Evolutionary conservation across 2,113 vertebrate species (phyloP).

Genomic region (Ameiurus melas): DNA sequence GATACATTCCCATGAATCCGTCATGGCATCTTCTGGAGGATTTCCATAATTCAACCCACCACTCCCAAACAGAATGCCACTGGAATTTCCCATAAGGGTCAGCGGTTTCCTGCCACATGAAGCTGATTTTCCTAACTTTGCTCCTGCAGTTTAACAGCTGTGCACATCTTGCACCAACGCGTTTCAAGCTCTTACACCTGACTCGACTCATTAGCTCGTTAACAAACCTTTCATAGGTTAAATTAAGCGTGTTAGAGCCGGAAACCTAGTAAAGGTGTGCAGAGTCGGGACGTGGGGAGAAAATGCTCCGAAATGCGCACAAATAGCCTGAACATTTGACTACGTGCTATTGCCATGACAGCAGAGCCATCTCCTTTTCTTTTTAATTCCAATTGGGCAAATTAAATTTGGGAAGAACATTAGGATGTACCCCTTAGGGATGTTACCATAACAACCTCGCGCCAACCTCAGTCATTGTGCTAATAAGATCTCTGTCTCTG

Average conservation of each 20-base stretch:
- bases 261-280: neutral
- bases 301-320: neutral
- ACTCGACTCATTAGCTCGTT: neutral
- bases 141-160: neutral
- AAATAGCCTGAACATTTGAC: neutral
- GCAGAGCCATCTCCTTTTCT: neutral
- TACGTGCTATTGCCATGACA: neutral
- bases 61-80: neutral
- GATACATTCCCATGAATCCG: neutral
- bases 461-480: constrained; percentile 29
- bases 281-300: neutral
- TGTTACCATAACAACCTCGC: constrained; percentile 48
- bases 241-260: constrained; percentile 1
- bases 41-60: neutral
- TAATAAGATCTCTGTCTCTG: constrained; percentile 43
- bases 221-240: neutral
- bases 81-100: neutral
- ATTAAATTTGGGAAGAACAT: constrained; percentile 47
- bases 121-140: neutral
- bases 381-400: constrained; percentile 33
- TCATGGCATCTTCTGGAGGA: neutral
- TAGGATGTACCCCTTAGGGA: constrained; percentile 35
- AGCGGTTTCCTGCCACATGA: neutral
- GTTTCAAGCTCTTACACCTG: neutral
- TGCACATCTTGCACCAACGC: neutral